Evolutionary conservation across 2,888 invertebrate species (phyloP).

Genomic region (Carabus problematicus): DNA sequence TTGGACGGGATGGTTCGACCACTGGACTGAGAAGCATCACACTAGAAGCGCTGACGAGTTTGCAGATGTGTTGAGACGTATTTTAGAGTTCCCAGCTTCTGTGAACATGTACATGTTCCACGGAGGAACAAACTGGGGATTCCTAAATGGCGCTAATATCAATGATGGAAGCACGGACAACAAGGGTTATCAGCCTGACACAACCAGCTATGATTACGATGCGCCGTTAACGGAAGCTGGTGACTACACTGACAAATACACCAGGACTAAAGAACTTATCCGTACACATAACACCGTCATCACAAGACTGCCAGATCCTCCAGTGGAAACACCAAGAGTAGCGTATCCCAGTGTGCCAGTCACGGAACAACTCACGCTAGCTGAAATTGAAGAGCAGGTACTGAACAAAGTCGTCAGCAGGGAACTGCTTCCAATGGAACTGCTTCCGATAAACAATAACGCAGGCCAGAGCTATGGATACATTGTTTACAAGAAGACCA

Average conservation of each 20-base stretch:
- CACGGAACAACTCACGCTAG: slow-evolving; percentile 47
- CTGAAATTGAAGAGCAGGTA: slow-evolving; percentile 44
- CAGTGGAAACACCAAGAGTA: slow-evolving; percentile 51
- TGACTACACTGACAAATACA: slow-evolving; percentile 86
- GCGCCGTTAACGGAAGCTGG: slow-evolving; percentile 90
- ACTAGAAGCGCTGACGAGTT: slow-evolving; percentile 48
- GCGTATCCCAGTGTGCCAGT: slow-evolving; percentile 53
- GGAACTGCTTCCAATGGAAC: slow-evolving; percentile 53
- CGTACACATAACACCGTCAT: slow-evolving; percentile 52
- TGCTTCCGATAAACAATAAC: slow-evolving; percentile 55
- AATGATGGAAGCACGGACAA: slow-evolving; percentile 44
- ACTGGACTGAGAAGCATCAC: slow-evolving; percentile 60
- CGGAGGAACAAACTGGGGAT: slow-evolving; percentile 88
- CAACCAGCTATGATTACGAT: slow-evolving; percentile 69
- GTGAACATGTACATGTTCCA: slow-evolving; percentile 93
- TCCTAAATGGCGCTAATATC: slow-evolving; percentile 55
- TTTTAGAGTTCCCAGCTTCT: slow-evolving; percentile 56
- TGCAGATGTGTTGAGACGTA: slow-evolving; percentile 49
- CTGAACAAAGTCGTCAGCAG: slow-evolving; percentile 34
- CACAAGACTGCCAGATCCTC: slow-evolving; percentile 54
- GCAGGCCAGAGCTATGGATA: slow-evolving; percentile 67
- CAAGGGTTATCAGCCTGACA: slow-evolving; percentile 51
- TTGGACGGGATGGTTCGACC: slow-evolving; percentile 69
- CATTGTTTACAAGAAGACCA: slow-evolving; percentile 60
- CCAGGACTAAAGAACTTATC: slow-evolving; percentile 67